phyloP scores from a whole-genome alignment of 2,797 vertebrate species.

The Phoebastria nigripes region DNA sequence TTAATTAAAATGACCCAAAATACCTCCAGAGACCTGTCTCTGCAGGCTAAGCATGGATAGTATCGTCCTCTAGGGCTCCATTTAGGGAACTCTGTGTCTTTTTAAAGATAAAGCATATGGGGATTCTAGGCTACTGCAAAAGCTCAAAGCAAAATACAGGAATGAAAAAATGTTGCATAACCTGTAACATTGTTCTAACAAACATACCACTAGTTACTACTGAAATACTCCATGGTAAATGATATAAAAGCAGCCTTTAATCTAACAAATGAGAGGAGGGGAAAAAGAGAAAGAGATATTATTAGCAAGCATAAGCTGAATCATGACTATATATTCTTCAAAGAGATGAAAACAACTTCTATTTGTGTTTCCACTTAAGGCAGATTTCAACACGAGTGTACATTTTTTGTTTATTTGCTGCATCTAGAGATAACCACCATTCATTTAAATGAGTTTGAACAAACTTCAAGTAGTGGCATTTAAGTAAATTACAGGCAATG shows the following conservation, averaged over 20 bases:
- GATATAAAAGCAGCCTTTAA: neutral
- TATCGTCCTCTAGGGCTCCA: neutral
- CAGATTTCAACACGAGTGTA: neutral
- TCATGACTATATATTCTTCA: constrained; percentile 5
- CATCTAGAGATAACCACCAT: neutral
- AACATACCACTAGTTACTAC: neutral
- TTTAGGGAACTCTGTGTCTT: neutral
- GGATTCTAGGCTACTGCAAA: neutral
- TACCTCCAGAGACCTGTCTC: neutral
- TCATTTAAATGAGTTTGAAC: neutral
- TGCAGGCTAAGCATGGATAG: neutral
- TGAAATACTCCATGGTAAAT: neutral
- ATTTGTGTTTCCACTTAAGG: constrained; percentile 5
- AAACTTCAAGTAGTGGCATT: neutral
- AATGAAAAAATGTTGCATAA: neutral
- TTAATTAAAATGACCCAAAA: neutral
- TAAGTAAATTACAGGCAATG: neutral
- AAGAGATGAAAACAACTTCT: constrained; percentile 14
- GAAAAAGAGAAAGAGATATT: neutral
- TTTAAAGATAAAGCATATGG: neutral
- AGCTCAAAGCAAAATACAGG: neutral
- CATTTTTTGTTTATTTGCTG: constrained; percentile 1
- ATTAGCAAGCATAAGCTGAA: constrained; percentile 39
- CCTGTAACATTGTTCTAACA: neutral
- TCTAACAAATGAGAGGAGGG: neutral